Evolutionary conservation across 2,888 invertebrate species (phyloP).

Genomic region (Dynastes hyllus): DNA sequence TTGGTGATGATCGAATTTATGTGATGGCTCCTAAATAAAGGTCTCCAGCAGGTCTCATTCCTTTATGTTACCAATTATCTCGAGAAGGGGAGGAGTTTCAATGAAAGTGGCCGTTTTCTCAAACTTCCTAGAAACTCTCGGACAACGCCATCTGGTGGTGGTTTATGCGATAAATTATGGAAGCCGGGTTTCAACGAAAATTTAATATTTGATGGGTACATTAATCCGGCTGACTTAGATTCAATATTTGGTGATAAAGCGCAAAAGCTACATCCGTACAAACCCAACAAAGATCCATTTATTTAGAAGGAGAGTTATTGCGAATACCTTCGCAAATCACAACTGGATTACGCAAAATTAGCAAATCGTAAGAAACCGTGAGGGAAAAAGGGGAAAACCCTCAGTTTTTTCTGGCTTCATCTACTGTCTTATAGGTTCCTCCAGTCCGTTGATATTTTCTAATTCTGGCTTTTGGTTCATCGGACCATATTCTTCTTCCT

Average conservation of each 20-base stretch:
- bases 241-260: constrained; percentile 57
- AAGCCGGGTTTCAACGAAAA: constrained; percentile 73
- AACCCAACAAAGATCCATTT: constrained; percentile 63
- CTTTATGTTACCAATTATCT: too few relatives aligned
- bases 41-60: constrained; percentile 23
- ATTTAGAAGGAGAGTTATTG: constrained; percentile 74
- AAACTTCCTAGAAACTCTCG: constrained; percentile 32
- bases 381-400: too few relatives aligned
- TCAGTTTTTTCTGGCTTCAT: too few relatives aligned
- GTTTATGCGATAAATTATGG: constrained; percentile 73
- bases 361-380: too few relatives aligned
- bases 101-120: constrained; percentile 23
- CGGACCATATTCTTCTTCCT: too few relatives aligned
- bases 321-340: constrained; percentile 73
- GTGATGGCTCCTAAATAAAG: too few relatives aligned
- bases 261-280: constrained; percentile 56
- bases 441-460: too few relatives aligned
- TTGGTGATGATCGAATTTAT: constrained; percentile 23
- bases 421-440: too few relatives aligned
- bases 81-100: neutral
- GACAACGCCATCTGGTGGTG: constrained; percentile 57
- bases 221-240: constrained; percentile 61
- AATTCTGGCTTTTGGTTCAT: too few relatives aligned
- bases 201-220: constrained; percentile 71
- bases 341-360: constrained; percentile 71